phyloP scores from a whole-genome alignment of 2,797 vertebrate genomes.

The Scarus forsteni region DNA sequence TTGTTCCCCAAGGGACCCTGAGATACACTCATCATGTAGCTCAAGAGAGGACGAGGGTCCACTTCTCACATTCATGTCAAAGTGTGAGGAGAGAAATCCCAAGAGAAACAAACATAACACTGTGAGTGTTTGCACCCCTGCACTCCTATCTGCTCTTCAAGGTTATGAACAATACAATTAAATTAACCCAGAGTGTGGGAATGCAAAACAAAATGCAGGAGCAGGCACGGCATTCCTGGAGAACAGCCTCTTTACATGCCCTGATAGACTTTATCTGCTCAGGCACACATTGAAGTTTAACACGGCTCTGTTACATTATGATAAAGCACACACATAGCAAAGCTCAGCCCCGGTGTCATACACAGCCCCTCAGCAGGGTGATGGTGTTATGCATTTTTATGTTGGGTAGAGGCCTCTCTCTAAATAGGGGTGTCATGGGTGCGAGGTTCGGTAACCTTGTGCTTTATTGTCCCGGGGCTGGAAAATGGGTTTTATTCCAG shows the following conservation, averaged over 20 bases:
- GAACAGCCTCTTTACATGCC: background rate
- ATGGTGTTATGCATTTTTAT: constrained; percentile 81
- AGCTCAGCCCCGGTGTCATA: constrained; percentile 49
- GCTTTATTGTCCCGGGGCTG: constrained; percentile 82
- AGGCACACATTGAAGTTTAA: constrained; percentile 30
- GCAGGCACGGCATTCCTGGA: background rate
- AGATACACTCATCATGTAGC: constrained; percentile 53
- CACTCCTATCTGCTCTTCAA: constrained; percentile 27
- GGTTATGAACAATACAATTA: constrained; percentile 39
- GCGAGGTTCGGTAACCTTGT: constrained; percentile 80
- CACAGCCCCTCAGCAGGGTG: constrained; percentile 42
- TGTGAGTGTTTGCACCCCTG: background rate
- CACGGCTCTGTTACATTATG: constrained; percentile 44
- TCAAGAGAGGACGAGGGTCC: constrained; percentile 46
- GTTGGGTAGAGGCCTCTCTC: constrained; percentile 68
- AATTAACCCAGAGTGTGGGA: constrained; percentile 27
- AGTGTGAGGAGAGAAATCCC: constrained; percentile 21
- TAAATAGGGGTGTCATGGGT: constrained; percentile 82
- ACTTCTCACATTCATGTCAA: constrained; percentile 46
- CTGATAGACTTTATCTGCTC: constrained; percentile 36
- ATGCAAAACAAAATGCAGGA: background rate
- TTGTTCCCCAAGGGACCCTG: constrained; percentile 38
- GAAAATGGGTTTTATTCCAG: constrained; percentile 86
- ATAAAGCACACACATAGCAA: constrained; percentile 42
- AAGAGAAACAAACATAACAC: background rate